These are phyloP conservation scores for Zygogramma bicolorata DNA, from an alignment of 2,888 invertebrate genomes.

Conservation along the genomic window DNA sequence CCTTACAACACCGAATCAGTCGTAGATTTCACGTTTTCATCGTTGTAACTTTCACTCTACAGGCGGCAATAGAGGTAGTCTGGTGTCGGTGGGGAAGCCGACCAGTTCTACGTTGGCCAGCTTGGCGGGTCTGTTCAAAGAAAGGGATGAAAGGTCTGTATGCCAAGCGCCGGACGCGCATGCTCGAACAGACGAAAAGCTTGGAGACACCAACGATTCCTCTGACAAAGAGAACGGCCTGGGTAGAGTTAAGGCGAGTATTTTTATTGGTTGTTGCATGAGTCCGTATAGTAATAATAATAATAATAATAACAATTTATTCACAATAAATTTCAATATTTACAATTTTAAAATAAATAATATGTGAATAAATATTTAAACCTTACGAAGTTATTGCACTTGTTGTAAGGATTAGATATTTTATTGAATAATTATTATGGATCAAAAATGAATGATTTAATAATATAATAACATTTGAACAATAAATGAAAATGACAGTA, in stretches of 20 bases:
- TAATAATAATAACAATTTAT: too few species aligned
- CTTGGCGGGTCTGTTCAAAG: conserved; percentile 82
- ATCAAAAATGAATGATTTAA: too few species aligned
- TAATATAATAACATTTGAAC: too few species aligned
- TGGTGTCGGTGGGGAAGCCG: conserved; percentile 89
- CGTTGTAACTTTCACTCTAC: conserved; percentile 32
- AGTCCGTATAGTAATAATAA: too few species aligned
- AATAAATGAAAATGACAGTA: too few species aligned
- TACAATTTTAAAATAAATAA: too few species aligned
- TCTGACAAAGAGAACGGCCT: conserved; percentile 46
- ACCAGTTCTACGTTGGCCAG: conserved; percentile 87
- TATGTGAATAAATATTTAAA: too few species aligned
- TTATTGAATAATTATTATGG: too few species aligned
- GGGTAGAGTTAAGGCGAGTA: conserved; percentile 52
- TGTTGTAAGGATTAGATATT: too few species aligned
- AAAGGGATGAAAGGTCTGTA: conserved; percentile 63
- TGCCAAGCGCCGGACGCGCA: conserved; percentile 60
- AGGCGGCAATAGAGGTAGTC: conserved; percentile 84
- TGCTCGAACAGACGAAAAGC: conserved; percentile 54
- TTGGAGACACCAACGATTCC: conserved; percentile 60
- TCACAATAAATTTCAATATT: too few species aligned
- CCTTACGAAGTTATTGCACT: too few species aligned
- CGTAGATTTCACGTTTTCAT: neutral
- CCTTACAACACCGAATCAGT: too few species aligned
- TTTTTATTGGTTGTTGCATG: neutral